phyloP scores from a whole-genome alignment of 2,888 invertebrate genomes.

The Therioaphis trifolii region DNA sequence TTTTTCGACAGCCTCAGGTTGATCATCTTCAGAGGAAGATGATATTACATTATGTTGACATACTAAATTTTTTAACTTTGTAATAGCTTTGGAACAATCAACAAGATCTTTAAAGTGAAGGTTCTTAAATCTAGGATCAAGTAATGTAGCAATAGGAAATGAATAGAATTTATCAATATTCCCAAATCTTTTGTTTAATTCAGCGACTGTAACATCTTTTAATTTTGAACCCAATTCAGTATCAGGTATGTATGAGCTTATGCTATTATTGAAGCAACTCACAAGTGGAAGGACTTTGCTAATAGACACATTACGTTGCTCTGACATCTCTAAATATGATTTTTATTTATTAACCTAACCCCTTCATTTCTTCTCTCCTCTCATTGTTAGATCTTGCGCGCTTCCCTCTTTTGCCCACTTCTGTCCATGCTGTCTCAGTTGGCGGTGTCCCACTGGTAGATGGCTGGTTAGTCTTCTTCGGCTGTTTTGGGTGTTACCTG shows the following conservation, averaged over 20 bases:
- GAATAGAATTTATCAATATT: constrained; percentile 6
- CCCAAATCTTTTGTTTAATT: constrained; percentile 26
- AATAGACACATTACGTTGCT: neutral
- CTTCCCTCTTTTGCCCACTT: no score
- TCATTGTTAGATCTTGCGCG: no score
- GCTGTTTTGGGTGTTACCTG: no score
- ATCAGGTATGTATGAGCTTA: constrained; percentile 17
- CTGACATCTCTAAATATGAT: no score
- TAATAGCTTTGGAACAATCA: constrained; percentile 29
- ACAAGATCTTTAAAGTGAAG: constrained; percentile 5
- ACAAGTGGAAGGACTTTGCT: neutral
- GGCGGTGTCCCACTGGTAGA: no score
- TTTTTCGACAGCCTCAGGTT: constrained; percentile 26
- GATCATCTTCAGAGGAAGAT: constrained; percentile 23
- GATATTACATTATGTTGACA: constrained; percentile 24
- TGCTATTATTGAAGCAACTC: no score
- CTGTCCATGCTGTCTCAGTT: no score
- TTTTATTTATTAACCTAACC: no score
- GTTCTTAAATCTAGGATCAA: constrained; percentile 26
- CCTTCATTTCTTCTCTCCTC: no score
- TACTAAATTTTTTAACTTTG: constrained; percentile 19
- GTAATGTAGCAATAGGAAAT: constrained; percentile 28
- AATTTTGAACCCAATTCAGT: constrained; percentile 18
- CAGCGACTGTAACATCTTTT: constrained; percentile 10
- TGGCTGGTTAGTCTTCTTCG: no score